Evolutionary conservation across 2,888 invertebrate species (phyloP).

Genomic region (Euproctis similis): DNA sequence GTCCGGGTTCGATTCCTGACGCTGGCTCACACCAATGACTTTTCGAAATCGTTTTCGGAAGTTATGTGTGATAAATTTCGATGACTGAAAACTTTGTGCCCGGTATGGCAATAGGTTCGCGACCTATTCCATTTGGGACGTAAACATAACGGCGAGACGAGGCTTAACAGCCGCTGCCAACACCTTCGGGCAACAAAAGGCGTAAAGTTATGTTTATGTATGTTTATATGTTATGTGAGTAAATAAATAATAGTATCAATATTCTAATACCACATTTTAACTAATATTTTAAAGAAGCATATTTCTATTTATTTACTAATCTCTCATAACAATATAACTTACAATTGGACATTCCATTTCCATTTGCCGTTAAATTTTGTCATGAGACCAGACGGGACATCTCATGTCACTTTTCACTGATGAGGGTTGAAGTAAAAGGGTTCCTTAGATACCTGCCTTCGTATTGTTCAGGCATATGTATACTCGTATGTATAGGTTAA

Average conservation of each 20-base stretch:
- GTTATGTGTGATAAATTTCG: no score
- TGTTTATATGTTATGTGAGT: no score
- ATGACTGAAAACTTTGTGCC: no score
- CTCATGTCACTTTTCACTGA: constrained; percentile 14
- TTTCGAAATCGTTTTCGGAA: no score
- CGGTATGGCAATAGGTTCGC: no score
- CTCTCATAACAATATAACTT: background rate
- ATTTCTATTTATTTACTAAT: background rate
- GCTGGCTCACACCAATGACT: no score
- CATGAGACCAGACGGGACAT: constrained; percentile 16
- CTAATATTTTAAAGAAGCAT: background rate
- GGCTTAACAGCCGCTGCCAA: no score
- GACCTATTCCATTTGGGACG: no score
- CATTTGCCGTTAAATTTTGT: constrained; percentile 12
- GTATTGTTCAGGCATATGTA: background rate
- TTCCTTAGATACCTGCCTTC: constrained; percentile 2
- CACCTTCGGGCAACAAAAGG: no score
- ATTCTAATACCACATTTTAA: background rate
- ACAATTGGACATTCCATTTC: constrained; percentile 9
- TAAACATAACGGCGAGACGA: no score
- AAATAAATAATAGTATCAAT: background rate
- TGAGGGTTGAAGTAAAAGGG: constrained; percentile 17
- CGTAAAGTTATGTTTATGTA: no score
- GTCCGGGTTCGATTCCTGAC: no score
- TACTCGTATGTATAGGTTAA: background rate